phyloP scores from a whole-genome alignment of 2,888 invertebrate genomes.

The Mimachlamys varia region DNA sequence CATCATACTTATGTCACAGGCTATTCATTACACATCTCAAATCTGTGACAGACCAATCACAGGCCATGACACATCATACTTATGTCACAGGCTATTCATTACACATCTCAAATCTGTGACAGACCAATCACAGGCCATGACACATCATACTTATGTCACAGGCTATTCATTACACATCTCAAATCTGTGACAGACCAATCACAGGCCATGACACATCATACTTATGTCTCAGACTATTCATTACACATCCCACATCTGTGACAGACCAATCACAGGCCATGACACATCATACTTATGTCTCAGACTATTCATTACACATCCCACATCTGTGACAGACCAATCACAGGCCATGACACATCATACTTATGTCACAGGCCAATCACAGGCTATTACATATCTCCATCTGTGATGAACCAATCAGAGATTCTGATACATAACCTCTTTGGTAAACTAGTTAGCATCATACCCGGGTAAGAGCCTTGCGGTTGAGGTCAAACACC shows the following conservation, averaged over 20 bases:
- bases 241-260: neutral
- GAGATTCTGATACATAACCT: conserved; percentile 36
- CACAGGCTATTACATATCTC: conserved; percentile 51
- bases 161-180: too few species aligned
- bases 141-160: too few species aligned
- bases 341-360: neutral
- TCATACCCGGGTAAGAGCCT: conserved; percentile 57
- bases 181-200: neutral
- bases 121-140: neutral
- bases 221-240: too few species aligned
- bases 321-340: neutral
- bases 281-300: neutral
- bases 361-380: neutral
- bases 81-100: too few species aligned
- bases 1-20: too few species aligned
- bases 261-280: neutral
- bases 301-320: neutral
- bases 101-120: neutral
- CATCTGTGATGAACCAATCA: conserved; percentile 52
- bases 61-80: neutral
- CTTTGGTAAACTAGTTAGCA: conserved; percentile 51
- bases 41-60: neutral
- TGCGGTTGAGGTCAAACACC: conserved; percentile 56
- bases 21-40: too few species aligned
- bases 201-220: too few species aligned